phyloP scores from a whole-genome alignment of 2,113 vertebrate species.

The Maccullochella peelii region DNA sequence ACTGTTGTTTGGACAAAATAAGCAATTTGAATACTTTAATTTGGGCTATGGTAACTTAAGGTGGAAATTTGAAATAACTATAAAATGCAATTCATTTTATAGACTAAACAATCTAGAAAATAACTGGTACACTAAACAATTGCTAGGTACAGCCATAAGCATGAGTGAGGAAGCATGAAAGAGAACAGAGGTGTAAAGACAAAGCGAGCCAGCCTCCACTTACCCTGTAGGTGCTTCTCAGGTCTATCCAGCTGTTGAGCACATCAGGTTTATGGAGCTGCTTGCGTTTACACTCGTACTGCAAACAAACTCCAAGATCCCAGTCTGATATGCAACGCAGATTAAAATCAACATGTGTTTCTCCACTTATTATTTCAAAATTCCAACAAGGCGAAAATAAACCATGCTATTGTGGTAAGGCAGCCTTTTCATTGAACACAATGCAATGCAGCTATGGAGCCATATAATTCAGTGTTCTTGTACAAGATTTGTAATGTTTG shows the following conservation, averaged over 20 bases:
- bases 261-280: constrained; percentile 90
- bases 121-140: neutral
- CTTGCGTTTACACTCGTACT: constrained; percentile 96
- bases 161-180: neutral
- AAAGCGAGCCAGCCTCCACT: constrained; percentile 28
- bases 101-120: neutral
- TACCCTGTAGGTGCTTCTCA: constrained; percentile 93
- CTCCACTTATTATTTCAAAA: neutral
- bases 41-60: neutral
- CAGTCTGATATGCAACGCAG: constrained; percentile 86
- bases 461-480: neutral
- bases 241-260: constrained; percentile 95
- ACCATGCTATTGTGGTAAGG: neutral
- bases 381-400: neutral
- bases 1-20: neutral
- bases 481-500: neutral
- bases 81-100: neutral
- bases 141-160: neutral
- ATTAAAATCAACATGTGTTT: neutral
- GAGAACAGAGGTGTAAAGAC: neutral
- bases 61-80: neutral
- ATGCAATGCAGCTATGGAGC: neutral
- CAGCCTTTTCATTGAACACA: neutral
- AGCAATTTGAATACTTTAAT: neutral
- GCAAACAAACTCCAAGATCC: constrained; percentile 96